Conservation (phyloP, 2,113 vertebrate species). For the Mesocricetus auratus region DNA sequence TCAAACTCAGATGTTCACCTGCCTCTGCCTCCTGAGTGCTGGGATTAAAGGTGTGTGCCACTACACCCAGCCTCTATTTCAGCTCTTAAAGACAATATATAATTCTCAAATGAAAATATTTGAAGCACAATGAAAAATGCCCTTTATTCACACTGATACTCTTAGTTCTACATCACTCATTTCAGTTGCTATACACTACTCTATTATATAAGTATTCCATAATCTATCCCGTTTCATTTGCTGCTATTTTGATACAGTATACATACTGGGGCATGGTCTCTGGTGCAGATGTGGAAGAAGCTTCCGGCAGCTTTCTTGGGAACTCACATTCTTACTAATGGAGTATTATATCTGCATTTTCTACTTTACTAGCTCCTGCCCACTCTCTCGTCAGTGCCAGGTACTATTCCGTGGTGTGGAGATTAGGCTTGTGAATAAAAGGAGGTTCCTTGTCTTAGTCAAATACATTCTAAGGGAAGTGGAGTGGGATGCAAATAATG, state of each 20-base stretch:
- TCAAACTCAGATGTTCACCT: background rate
- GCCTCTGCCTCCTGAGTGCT: background rate
- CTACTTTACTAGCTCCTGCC: background rate
- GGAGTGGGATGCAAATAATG: background rate
- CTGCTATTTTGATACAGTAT: slow-evolving; percentile 6
- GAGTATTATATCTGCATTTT: background rate
- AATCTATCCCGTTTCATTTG: background rate
- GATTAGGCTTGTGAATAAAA: background rate
- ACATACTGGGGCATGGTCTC: background rate
- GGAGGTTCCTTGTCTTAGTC: background rate
- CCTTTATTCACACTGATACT: background rate
- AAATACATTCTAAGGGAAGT: background rate
- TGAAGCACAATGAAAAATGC: slow-evolving; percentile 14
- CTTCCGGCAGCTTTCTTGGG: background rate
- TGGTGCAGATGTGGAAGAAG: background rate
- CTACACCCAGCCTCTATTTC: background rate
- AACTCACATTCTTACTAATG: background rate
- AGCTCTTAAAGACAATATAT: background rate
- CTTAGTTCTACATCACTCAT: background rate
- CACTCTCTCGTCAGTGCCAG: background rate
- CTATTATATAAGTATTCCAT: background rate
- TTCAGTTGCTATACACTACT: background rate
- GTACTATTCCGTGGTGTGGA: background rate
- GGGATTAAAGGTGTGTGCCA: background rate
- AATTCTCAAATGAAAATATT: slow-evolving; percentile 41